Conservation (phyloP, 2,113 vertebrate genomes). For the Hemiscyllium ocellatum region DNA sequence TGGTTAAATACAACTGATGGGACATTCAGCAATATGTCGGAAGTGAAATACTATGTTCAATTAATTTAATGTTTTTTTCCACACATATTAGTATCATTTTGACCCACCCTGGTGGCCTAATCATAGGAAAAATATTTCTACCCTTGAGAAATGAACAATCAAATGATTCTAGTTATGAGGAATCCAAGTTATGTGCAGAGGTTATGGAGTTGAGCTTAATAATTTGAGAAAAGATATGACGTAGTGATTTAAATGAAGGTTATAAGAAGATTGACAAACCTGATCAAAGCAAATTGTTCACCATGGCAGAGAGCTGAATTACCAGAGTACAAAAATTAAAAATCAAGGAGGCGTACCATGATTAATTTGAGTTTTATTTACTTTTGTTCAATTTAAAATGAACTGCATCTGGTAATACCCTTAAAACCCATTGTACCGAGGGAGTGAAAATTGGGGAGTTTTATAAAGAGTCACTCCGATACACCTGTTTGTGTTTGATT, state of each 20-base stretch:
- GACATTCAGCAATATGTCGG: background rate
- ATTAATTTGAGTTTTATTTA: background rate
- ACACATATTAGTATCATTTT: background rate
- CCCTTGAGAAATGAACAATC: background rate
- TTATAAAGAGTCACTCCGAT: background rate
- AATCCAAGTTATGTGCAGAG: background rate
- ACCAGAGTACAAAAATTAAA: background rate
- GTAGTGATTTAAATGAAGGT: background rate
- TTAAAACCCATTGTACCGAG: background rate
- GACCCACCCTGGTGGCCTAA: background rate
- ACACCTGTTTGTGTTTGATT: background rate
- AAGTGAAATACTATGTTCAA: background rate
- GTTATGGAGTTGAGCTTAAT: background rate
- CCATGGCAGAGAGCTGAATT: background rate
- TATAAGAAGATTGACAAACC: background rate
- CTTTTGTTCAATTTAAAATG: background rate
- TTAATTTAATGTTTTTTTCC: background rate
- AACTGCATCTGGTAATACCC: background rate
- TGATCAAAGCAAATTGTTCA: slow-evolving; percentile 1
- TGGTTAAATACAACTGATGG: background rate
- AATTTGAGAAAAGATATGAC: background rate
- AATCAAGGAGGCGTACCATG: background rate
- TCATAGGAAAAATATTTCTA: background rate
- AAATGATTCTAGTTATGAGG: background rate
- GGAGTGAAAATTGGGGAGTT: background rate